phyloP scores from a whole-genome alignment of 2,113 vertebrate species.

The Spea bombifrons region DNA sequence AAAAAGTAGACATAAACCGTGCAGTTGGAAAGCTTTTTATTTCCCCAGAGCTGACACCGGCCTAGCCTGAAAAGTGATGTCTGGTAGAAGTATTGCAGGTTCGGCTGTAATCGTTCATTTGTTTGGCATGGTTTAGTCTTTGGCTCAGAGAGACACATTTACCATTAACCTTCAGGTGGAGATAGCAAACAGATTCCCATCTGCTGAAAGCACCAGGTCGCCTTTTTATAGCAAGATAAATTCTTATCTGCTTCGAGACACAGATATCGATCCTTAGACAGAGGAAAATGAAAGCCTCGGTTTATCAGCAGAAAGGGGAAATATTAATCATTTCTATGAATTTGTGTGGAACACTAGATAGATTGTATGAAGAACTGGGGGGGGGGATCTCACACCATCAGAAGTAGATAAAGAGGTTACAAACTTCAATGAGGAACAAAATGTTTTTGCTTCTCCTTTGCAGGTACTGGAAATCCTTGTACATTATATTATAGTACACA shows the following conservation, averaged over 20 bases:
- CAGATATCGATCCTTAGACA: background rate
- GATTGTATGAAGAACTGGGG: too few relatives aligned
- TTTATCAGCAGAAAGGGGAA: background rate
- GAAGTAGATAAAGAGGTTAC: too few relatives aligned
- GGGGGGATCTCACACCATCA: too few relatives aligned
- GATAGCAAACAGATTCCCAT: conserved; percentile 16
- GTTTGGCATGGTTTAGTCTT: background rate
- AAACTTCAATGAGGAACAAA: too few relatives aligned
- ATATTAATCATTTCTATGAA: background rate
- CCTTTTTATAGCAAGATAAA: background rate
- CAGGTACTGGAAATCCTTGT: too few relatives aligned
- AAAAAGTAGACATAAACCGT: conserved; percentile 33
- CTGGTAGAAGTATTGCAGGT: conserved; percentile 22
- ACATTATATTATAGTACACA: too few relatives aligned
- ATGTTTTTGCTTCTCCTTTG: too few relatives aligned
- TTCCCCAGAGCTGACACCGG: conserved; percentile 34
- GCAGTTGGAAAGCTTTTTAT: conserved; percentile 36
- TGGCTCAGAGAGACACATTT: background rate
- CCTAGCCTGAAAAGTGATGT: conserved; percentile 10
- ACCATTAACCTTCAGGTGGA: conserved; percentile 7
- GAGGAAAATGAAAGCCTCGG: background rate
- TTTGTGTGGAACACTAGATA: background rate
- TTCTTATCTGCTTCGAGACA: background rate
- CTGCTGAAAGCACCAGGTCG: background rate
- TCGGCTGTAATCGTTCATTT: background rate